These are phyloP conservation scores for Enchytraeus crypticus DNA, from an alignment of 2,888 invertebrate genomes.

Conservation along the genomic window DNA sequence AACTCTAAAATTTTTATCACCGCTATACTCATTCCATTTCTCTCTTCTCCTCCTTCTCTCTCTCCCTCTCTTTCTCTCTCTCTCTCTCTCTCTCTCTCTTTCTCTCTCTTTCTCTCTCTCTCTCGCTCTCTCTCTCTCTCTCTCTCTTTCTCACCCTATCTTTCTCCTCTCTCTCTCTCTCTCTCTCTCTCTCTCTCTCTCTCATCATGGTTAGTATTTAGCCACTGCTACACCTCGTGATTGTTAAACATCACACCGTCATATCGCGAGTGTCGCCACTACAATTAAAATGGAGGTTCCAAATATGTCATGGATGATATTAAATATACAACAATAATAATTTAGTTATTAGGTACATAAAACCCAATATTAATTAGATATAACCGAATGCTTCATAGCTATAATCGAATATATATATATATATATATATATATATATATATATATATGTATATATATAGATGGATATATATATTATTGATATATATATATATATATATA, in stretches of 20 bases:
- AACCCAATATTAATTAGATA: no score
- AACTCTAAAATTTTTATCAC: not conserved
- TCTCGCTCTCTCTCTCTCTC: no score
- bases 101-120: not conserved
- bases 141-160: no score
- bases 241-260: not conserved
- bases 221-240: not conserved
- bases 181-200: not conserved
- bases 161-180: not conserved
- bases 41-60: constrained; percentile 31
- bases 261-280: no score
- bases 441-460: not conserved
- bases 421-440: not conserved
- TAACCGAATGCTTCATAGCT: no score
- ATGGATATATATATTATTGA: no score
- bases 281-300: no score
- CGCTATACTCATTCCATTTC: constrained; percentile 10
- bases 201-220: not conserved
- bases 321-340: no score
- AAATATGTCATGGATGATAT: no score
- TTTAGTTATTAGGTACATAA: no score
- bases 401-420: no score
- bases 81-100: constrained; percentile 32
- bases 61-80: constrained; percentile 38
- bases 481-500: not conserved